Evolutionary conservation across 2,113 vertebrate genomes (phyloP).

Genomic region (Poecile atricapillus): DNA sequence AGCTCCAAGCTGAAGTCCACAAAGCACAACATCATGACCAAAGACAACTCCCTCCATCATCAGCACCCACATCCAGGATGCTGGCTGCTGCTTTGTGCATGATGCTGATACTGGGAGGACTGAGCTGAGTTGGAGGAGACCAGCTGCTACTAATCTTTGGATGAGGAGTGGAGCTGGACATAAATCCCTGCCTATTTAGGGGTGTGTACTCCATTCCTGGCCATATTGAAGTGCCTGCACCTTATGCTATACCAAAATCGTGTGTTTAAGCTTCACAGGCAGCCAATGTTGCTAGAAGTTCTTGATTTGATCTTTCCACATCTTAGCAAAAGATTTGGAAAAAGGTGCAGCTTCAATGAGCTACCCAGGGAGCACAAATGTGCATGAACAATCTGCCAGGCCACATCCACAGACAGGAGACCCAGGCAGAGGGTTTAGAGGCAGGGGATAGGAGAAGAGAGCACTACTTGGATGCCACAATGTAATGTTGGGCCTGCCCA

Average conservation of each 20-base stretch:
- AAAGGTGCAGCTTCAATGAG: neutral
- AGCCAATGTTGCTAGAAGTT: neutral
- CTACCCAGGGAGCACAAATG: neutral
- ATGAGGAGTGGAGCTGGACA: neutral
- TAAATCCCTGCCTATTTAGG: neutral
- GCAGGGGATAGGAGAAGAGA: neutral
- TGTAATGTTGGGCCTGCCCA: neutral
- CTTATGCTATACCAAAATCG: neutral
- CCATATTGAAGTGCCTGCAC: neutral
- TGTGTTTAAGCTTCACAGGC: neutral
- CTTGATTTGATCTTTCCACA: neutral
- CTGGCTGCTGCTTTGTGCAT: neutral
- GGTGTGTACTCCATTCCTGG: neutral
- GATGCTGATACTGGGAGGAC: neutral
- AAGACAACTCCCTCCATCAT: neutral
- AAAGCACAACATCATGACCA: accelerated
- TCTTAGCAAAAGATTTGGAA: neutral
- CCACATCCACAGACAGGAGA: neutral
- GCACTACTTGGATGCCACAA: neutral
- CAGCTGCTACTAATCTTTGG: neutral
- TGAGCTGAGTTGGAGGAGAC: neutral
- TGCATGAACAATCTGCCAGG: neutral
- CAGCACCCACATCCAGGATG: neutral
- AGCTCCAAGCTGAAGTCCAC: neutral
- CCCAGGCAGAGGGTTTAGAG: neutral